A percentile compares a stretch with the other conserved stretches of the same genome.
phyloP scores from a whole-genome alignment of 2,888 invertebrate genomes.

The Brachylomia viminalis region DNA sequence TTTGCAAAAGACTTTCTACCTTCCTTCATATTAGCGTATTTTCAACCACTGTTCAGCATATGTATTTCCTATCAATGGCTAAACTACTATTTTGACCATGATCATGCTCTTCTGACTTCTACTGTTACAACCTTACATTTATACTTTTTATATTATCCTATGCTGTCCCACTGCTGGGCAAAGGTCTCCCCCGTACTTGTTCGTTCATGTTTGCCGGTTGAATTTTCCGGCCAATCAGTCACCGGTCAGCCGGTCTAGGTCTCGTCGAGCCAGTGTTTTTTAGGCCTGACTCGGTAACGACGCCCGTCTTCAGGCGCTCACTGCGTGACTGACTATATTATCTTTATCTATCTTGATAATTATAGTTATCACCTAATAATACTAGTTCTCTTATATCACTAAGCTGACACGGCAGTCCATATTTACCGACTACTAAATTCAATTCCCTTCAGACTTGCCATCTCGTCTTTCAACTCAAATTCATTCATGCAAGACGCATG shows the following conservation, averaged over 20 bases:
- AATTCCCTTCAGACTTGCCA: constrained; percentile 11
- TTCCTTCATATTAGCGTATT: neutral
- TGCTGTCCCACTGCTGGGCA: neutral
- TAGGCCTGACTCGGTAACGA: neutral
- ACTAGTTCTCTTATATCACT: neutral
- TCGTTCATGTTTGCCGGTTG: neutral
- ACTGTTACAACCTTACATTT: neutral
- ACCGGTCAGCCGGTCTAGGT: neutral
- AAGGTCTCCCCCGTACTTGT: no score
- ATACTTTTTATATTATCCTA: neutral
- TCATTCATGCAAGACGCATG: constrained; percentile 13
- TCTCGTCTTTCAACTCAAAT: constrained; percentile 26
- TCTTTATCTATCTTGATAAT: neutral
- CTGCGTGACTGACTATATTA: neutral
- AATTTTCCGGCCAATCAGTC: neutral
- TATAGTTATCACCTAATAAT: no score
- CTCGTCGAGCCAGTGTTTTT: neutral
- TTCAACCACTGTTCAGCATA: neutral
- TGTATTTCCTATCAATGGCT: neutral
- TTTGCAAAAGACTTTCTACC: constrained; percentile 2
- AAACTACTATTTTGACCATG: neutral
- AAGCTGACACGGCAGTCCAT: neutral
- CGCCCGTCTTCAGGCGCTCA: neutral
- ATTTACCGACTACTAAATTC: constrained; percentile 24
- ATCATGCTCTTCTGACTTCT: neutral